Conservation (phyloP, 1,140 invertebrate species). For the Hycleus cichorii region DNA sequence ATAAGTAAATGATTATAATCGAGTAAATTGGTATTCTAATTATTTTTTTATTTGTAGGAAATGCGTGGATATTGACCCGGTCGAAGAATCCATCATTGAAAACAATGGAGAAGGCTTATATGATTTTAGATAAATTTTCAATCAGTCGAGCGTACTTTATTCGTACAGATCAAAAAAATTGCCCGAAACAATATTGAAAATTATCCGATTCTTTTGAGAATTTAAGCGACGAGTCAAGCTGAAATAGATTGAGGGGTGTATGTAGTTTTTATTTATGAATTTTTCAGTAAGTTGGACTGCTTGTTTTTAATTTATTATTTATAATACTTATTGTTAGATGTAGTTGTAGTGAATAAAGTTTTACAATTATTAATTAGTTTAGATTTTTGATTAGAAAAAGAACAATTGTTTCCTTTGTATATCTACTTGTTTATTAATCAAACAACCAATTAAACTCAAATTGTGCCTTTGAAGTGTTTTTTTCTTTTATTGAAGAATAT, state of each 20-base stretch:
- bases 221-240: not conserved
- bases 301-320: not conserved
- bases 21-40: not conserved
- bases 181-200: constrained; percentile 37
- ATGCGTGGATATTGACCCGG: constrained; percentile 60
- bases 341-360: too few species aligned
- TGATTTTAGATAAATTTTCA: constrained; percentile 49
- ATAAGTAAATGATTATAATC: constrained; percentile 42
- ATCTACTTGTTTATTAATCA: too few species aligned
- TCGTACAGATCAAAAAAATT: constrained; percentile 58
- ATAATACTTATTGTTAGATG: not conserved
- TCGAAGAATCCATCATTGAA: constrained; percentile 47
- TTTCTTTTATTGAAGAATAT: too few species aligned
- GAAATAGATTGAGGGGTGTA: not conserved
- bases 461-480: too few species aligned
- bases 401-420: too few species aligned
- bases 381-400: too few species aligned
- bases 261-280: not conserved
- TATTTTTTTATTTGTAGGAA: constrained; percentile 46
- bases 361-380: too few species aligned
- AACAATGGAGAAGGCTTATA: constrained; percentile 53
- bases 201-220: not conserved
- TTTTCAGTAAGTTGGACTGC: not conserved
- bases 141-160: constrained; percentile 54
- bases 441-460: too few species aligned